Conservation (phyloP, 2,113 vertebrate genomes). For the Cebus imitator region DNA sequence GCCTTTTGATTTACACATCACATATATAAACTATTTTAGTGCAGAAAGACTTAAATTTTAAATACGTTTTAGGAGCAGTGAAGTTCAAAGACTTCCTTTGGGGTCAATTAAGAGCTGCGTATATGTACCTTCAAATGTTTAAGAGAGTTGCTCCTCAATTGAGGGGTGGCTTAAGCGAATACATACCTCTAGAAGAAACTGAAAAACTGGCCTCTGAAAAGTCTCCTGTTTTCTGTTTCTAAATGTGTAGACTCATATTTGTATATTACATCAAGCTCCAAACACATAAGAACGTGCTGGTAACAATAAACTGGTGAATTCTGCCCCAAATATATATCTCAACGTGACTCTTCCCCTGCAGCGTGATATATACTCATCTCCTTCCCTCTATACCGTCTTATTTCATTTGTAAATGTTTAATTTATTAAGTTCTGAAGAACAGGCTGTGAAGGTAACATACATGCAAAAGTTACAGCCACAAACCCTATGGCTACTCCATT, state of each 20-base stretch:
- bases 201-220: background rate
- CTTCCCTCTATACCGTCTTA: background rate
- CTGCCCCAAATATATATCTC: background rate
- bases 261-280: background rate
- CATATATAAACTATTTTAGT: slow-evolving; percentile 21
- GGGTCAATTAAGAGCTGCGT: slow-evolving; percentile 62
- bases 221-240: background rate
- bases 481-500: background rate
- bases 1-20: slow-evolving; percentile 33
- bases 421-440: background rate
- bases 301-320: background rate
- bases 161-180: background rate
- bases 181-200: background rate
- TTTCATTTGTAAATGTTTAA: background rate
- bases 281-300: background rate
- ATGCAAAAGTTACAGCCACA: background rate
- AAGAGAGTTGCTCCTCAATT: background rate
- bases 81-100: slow-evolving; percentile 57
- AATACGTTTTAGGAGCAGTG: slow-evolving; percentile 40
- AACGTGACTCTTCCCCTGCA: background rate
- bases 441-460: background rate
- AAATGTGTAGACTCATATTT: background rate
- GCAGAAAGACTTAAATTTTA: slow-evolving; percentile 56
- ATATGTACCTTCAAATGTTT: slow-evolving; percentile 10
- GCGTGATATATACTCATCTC: background rate